These are phyloP conservation scores for Chelon labrosus DNA, from an alignment of 2,797 vertebrate species.

Conservation along the genomic window DNA sequence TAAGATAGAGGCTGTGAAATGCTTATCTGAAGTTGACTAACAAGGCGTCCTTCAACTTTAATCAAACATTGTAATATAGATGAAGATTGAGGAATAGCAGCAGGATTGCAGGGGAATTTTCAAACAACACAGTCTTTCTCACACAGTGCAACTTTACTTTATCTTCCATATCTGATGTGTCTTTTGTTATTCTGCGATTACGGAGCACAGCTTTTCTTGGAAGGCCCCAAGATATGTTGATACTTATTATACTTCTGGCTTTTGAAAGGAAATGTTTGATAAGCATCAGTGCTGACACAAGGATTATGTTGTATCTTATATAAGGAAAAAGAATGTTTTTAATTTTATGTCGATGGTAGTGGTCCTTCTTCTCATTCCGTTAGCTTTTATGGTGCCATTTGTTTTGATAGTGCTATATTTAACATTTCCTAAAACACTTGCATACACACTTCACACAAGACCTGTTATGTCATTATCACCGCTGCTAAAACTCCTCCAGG, in stretches of 20 bases:
- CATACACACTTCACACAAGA: constrained; percentile 41
- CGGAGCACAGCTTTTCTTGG: constrained; percentile 7
- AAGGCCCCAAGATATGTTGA: constrained; percentile 23
- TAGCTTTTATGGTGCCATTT: constrained; percentile 18
- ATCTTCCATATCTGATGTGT: constrained; percentile 40
- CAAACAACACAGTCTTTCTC: not conserved
- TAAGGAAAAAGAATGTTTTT: constrained; percentile 28
- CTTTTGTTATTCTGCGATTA: constrained; percentile 48
- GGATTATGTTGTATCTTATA: constrained; percentile 37
- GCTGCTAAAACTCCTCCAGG: constrained; percentile 3
- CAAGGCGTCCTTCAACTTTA: constrained; percentile 4
- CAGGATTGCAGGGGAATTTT: constrained; percentile 11
- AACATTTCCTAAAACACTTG: constrained; percentile 19
- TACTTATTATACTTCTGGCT: constrained; percentile 28
- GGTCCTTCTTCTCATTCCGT: constrained; percentile 44
- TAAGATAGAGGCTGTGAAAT: constrained; percentile 27
- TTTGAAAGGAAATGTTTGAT: constrained; percentile 28
- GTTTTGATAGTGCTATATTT: constrained; percentile 31
- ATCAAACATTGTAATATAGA: not conserved
- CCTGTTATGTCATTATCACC: constrained; percentile 19
- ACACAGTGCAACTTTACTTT: constrained; percentile 2
- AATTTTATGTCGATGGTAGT: constrained; percentile 43
- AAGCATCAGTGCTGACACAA: constrained; percentile 44
- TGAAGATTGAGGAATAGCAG: not conserved
- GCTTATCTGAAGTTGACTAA: constrained; percentile 31